A percentile compares a stretch with the other conserved stretches of the same genome.
These are phyloP conservation scores for Mus spretus DNA, from an alignment of 2,797 vertebrate species.

Conservation along the genomic window DNA sequence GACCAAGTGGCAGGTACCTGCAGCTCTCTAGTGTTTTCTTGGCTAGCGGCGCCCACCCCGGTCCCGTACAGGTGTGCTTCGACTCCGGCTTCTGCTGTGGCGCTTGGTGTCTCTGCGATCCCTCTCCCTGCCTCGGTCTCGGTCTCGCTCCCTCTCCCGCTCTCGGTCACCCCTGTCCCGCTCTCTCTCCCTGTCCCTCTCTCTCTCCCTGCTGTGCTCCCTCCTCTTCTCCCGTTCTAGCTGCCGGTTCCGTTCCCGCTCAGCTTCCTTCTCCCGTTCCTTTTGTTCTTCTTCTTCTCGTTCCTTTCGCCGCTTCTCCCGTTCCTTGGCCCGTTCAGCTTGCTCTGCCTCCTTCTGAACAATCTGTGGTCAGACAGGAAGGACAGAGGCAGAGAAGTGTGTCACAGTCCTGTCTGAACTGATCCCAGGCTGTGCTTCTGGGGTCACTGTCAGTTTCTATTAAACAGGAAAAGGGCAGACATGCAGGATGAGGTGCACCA, in stretches of 20 bases:
- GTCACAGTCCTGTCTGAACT: background rate
- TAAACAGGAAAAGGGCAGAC: background rate
- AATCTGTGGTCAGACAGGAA: constrained; percentile 86
- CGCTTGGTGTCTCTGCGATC: constrained; percentile 88
- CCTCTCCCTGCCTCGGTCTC: constrained; percentile 82
- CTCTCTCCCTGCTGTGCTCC: constrained; percentile 85
- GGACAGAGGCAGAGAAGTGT: background rate
- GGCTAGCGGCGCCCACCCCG: constrained; percentile 92
- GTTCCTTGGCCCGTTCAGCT: constrained; percentile 93
- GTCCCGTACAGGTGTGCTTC: constrained; percentile 91
- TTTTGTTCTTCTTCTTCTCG: constrained; percentile 90
- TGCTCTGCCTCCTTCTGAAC: constrained; percentile 91
- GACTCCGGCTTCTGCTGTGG: constrained; percentile 92
- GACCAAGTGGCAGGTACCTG: constrained; percentile 75
- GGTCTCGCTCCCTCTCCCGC: constrained; percentile 86
- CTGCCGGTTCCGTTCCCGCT: constrained; percentile 89
- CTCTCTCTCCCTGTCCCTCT: constrained; percentile 83
- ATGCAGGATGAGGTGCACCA: background rate
- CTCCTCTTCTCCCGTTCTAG: constrained; percentile 89
- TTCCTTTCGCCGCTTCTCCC: constrained; percentile 92
- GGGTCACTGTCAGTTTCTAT: background rate
- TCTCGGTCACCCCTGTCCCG: constrained; percentile 85
- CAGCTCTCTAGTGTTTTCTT: constrained; percentile 76
- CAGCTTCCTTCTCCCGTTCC: constrained; percentile 90
- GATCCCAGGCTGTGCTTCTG: background rate